Percentiles rank a stretch among this genome's conserved stretches.
Conservation (phyloP, 1,140 invertebrate species). For the Orchesella cincta region DNA sequence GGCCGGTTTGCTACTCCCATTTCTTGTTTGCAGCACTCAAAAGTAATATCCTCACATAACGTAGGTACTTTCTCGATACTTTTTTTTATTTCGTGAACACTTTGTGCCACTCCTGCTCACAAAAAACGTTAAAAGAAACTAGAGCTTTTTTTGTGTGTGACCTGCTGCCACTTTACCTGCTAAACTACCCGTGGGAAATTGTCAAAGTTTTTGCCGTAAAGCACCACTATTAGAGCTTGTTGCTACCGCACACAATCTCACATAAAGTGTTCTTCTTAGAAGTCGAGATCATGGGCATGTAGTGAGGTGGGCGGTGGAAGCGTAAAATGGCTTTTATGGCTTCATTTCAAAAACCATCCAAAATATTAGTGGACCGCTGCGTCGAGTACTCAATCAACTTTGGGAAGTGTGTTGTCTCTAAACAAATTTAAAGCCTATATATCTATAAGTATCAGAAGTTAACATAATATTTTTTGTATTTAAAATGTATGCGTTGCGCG, state of each 20-base stretch:
- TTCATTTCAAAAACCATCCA: too few species aligned
- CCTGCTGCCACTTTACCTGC: slow-evolving; percentile 26
- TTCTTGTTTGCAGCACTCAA: neutral
- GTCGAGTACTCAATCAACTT: too few species aligned
- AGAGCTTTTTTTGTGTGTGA: slow-evolving; percentile 8
- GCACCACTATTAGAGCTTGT: slow-evolving; percentile 9
- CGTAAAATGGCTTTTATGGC: neutral
- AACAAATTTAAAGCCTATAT: too few species aligned
- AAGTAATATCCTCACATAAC: neutral
- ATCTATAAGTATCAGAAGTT: too few species aligned
- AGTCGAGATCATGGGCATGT: neutral
- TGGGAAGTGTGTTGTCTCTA: too few species aligned
- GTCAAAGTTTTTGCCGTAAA: slow-evolving; percentile 22
- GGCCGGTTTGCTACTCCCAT: slow-evolving; percentile 9
- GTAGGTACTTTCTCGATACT: neutral
- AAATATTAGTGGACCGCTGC: too few species aligned
- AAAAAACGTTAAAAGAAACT: too few species aligned
- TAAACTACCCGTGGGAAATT: slow-evolving; percentile 26
- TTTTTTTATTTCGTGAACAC: neutral
- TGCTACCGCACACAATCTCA: neutral
- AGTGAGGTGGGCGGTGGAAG: neutral
- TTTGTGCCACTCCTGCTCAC: too few species aligned
- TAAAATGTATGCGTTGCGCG: too few species aligned
- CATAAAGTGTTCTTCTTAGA: too few species aligned
- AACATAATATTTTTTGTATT: too few species aligned